Evolutionary conservation across 1,140 invertebrate species (phyloP), one percentile per base, ranked within the genome.

Genomic region (Drosophila tropicalis): DNA sequence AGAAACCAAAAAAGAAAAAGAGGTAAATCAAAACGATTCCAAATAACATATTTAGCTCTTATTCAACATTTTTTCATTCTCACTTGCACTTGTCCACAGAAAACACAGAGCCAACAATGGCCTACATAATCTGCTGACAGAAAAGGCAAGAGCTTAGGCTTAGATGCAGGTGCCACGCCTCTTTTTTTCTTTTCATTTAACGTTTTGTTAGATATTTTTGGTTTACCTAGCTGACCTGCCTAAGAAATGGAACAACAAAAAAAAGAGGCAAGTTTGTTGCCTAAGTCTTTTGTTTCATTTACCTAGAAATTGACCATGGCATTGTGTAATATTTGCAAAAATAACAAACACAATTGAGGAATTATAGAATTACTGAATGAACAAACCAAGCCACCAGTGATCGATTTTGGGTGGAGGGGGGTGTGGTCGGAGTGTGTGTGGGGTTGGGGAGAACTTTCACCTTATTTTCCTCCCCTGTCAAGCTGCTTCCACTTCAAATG

Each of bases 81-180:
- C 82, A 85, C 82, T 86, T 86, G 82, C 82, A 87, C 82, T 86
- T 86, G 83, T 75, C 74, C 44, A 51, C 17, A 17, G 7, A 1
- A 29, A 2, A 29, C 29, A 29, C 29, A 29, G 29, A 29, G 29
- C 29, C 17, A 12, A 51, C 17, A 51, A 51, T 51, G 44, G 9
- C 44, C 10, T 22, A 6, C 36, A 39, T 29, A 51, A 51, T 51
- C 44, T 22, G 44, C 5, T 29, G 22, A 9, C 4, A 10, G 17
- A 5, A 51, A 51, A 22, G 44, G 44, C 44, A 51, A 51, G 15
- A 17, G 44, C 17, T 51, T 51, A 51, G 44, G 44, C 17, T 22
- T 51, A 47, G 19, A 47, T 47, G 15, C 44, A 47, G 17, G 44
- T 47, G 44, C 17, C 44, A 51, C 44, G 44, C 44, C 44, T 12